These are phyloP conservation scores for Neoscelio sp. DNA, from an alignment of 2,888 invertebrate species.

Conservation along the genomic window DNA sequence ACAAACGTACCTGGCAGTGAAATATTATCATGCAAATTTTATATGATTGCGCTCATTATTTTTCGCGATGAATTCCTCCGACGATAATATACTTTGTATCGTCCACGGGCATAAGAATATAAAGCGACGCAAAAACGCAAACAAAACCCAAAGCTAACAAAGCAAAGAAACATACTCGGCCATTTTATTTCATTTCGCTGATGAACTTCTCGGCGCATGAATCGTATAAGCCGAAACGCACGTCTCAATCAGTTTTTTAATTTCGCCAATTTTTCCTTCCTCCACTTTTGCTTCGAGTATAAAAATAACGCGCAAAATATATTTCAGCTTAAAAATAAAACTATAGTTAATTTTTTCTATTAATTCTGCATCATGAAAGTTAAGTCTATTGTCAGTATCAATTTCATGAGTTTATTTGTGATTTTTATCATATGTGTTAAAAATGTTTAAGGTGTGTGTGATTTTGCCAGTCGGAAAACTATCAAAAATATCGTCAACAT, in stretches of 20 bases:
- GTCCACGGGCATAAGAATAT: slow-evolving; percentile 17
- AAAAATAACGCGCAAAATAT: slow-evolving; percentile 11
- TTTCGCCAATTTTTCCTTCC: neutral
- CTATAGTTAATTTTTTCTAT: too few species aligned
- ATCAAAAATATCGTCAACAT: too few species aligned
- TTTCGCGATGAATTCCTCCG: slow-evolving; percentile 52
- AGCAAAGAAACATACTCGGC: slow-evolving; percentile 54
- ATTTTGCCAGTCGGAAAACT: too few species aligned
- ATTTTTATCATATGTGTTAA: too few species aligned
- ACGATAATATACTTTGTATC: slow-evolving; percentile 37
- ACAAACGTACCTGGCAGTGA: slow-evolving; percentile 45
- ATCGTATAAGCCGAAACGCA: slow-evolving; percentile 42
- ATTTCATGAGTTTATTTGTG: too few species aligned
- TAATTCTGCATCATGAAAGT: too few species aligned
- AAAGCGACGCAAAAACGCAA: slow-evolving; percentile 27
- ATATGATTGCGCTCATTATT: slow-evolving; percentile 63
- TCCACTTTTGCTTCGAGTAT: neutral
- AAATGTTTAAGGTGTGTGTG: too few species aligned
- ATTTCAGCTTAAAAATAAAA: too few species aligned
- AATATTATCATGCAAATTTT: slow-evolving; percentile 63
- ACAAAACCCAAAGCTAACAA: slow-evolving; percentile 35
- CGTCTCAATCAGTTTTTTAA: slow-evolving; percentile 46
- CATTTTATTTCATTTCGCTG: slow-evolving; percentile 46
- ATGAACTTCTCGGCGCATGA: slow-evolving; percentile 52
- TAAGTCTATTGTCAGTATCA: too few species aligned